Conservation (phyloP, 2,888 invertebrate species). For the Nymphalis polychloros region DNA sequence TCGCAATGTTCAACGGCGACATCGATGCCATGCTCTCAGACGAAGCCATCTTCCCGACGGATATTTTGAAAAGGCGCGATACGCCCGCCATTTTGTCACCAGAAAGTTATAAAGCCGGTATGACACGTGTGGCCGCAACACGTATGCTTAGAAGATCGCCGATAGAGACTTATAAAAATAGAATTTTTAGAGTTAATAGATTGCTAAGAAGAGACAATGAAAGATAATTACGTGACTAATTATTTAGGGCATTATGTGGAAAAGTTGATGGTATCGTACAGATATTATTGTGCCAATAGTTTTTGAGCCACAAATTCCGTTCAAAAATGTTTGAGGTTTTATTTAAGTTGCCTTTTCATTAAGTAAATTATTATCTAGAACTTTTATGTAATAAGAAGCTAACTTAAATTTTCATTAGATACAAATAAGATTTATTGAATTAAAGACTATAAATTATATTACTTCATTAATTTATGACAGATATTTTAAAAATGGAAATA, state of each 20-base stretch:
- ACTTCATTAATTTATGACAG: neutral
- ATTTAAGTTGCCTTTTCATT: neutral
- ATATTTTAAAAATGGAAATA: too few relatives aligned
- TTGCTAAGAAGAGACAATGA: constrained; percentile 66
- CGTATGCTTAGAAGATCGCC: constrained; percentile 62
- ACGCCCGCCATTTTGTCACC: constrained; percentile 73
- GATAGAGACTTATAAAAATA: constrained; percentile 69
- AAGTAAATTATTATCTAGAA: neutral
- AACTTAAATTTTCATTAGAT: neutral
- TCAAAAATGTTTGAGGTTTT: constrained; percentile 6
- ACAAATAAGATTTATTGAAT: neutral
- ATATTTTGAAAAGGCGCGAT: constrained; percentile 67
- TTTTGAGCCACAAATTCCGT: constrained; percentile 19
- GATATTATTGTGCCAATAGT: constrained; percentile 35
- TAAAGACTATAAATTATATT: too few relatives aligned
- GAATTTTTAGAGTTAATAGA: constrained; percentile 69
- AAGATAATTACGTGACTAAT: constrained; percentile 60
- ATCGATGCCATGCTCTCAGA: constrained; percentile 77
- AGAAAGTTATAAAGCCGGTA: constrained; percentile 70
- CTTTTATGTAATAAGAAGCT: neutral
- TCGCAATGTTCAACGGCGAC: constrained; percentile 71
- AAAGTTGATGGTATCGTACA: constrained; percentile 30
- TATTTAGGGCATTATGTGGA: constrained; percentile 17
- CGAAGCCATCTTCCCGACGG: constrained; percentile 53
- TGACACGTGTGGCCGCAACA: constrained; percentile 68